These are phyloP conservation scores for Sciurus niger DNA, from an alignment of 2,113 vertebrate species.

Conservation along the genomic window DNA sequence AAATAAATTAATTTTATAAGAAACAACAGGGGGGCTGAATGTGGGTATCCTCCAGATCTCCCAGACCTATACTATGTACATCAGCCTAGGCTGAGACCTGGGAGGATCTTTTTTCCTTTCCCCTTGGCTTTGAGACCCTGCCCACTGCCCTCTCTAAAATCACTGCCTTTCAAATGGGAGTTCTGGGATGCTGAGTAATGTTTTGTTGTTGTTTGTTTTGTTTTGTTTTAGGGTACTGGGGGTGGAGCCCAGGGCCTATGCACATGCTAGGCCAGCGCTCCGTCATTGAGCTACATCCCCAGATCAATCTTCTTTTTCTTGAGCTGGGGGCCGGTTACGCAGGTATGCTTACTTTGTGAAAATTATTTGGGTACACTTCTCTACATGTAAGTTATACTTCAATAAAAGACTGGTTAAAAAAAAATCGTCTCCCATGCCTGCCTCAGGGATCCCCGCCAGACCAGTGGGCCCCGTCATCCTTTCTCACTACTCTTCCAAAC, in stretches of 20 bases:
- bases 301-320: not conserved
- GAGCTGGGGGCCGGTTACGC: not conserved
- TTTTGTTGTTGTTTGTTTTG: not conserved
- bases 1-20: too few relatives aligned
- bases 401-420: not conserved
- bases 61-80: not conserved
- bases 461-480: not conserved
- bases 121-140: constrained; percentile 11
- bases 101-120: not conserved
- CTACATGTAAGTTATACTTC: not conserved
- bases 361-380: constrained; percentile 15
- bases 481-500: not conserved
- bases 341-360: not conserved
- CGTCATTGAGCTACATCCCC: not conserved
- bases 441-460: not conserved
- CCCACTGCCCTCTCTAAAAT: not conserved
- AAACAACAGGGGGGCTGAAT: too few relatives aligned
- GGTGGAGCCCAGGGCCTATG: not conserved
- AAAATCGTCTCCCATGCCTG: not conserved
- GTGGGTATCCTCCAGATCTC: not conserved
- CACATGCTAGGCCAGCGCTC: not conserved
- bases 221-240: not conserved
- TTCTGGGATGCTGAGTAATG: not conserved
- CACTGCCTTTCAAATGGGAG: not conserved
- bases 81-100: not conserved